A percentile compares a stretch with the other conserved stretches of the same genome.
These are phyloP conservation scores for Brachycybe producta DNA, from an alignment of 2,888 invertebrate genomes.

Conservation along the genomic window DNA sequence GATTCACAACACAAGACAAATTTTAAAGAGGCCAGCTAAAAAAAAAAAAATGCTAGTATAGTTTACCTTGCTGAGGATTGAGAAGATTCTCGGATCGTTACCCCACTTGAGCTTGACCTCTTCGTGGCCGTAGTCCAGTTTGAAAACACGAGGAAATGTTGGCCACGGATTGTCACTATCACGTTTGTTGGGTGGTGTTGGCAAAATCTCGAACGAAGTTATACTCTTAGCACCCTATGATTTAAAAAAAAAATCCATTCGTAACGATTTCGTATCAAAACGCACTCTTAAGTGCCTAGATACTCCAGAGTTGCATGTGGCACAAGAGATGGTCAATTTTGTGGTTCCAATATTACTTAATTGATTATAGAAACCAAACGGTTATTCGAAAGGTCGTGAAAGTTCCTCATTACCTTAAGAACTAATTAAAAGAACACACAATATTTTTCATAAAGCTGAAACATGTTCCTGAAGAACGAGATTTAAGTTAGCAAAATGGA, in stretches of 20 bases:
- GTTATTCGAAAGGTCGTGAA: too few relatives aligned
- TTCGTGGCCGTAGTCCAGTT: slow-evolving; percentile 96
- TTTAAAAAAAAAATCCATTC: not conserved
- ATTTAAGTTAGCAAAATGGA: too few relatives aligned
- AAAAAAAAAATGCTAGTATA: not conserved
- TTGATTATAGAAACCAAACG: too few relatives aligned
- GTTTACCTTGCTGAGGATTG: slow-evolving; percentile 69
- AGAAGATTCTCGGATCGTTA: slow-evolving; percentile 83
- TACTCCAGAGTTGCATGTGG: too few relatives aligned
- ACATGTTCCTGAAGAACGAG: too few relatives aligned
- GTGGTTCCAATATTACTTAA: too few relatives aligned
- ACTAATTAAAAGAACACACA: too few relatives aligned
- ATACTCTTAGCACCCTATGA: slow-evolving; percentile 76
- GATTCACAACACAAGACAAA: not conserved
- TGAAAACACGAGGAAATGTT: slow-evolving; percentile 91
- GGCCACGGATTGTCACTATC: slow-evolving; percentile 95
- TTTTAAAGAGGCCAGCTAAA: slow-evolving; percentile 6
- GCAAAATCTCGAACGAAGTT: slow-evolving; percentile 93
- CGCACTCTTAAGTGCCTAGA: not conserved
- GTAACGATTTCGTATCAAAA: not conserved
- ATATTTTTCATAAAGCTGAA: too few relatives aligned
- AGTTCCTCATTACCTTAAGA: too few relatives aligned
- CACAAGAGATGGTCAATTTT: too few relatives aligned
- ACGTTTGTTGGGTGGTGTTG: slow-evolving; percentile 68
- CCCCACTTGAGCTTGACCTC: slow-evolving; percentile 86